Evolutionary conservation across 2,888 invertebrate genomes (phyloP).

Genomic region (Marasmarcha lunaedactyla): DNA sequence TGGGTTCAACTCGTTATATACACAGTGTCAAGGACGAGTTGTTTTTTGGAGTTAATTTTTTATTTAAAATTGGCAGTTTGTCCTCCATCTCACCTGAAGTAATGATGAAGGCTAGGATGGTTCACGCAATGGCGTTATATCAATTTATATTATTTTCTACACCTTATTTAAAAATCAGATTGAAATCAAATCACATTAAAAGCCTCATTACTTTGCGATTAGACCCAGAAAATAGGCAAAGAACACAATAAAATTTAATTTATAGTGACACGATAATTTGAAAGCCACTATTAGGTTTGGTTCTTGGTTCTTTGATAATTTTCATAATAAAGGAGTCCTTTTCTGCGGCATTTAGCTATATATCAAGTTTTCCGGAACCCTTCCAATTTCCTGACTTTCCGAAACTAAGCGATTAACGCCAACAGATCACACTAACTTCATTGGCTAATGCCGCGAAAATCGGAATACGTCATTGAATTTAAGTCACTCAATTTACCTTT

Average conservation of each 20-base stretch:
- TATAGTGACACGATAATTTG: slow-evolving; percentile 19
- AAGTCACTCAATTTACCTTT: background rate
- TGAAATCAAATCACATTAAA: too few relatives aligned
- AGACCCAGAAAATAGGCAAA: too few relatives aligned
- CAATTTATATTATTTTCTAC: too few relatives aligned
- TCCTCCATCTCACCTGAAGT: too few relatives aligned
- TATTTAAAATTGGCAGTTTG: too few relatives aligned
- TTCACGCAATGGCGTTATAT: too few relatives aligned
- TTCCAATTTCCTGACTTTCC: slow-evolving; percentile 55
- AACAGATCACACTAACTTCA: background rate
- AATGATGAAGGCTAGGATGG: too few relatives aligned
- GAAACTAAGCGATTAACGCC: slow-evolving; percentile 30
- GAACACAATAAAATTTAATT: background rate
- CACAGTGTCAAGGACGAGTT: too few relatives aligned
- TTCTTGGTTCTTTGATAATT: slow-evolving; percentile 44
- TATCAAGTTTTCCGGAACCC: slow-evolving; percentile 57
- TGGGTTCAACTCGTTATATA: too few relatives aligned
- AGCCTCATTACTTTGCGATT: too few relatives aligned
- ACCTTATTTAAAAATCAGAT: too few relatives aligned
- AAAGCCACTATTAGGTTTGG: slow-evolving; percentile 24
- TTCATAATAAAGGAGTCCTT: slow-evolving; percentile 60
- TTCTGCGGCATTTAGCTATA: slow-evolving; percentile 52
- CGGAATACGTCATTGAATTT: background rate
- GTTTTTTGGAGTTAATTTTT: too few relatives aligned
- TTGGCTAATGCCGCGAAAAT: background rate